phyloP scores from a whole-genome alignment of 2,888 invertebrate species.

The Ceramica pisi region DNA sequence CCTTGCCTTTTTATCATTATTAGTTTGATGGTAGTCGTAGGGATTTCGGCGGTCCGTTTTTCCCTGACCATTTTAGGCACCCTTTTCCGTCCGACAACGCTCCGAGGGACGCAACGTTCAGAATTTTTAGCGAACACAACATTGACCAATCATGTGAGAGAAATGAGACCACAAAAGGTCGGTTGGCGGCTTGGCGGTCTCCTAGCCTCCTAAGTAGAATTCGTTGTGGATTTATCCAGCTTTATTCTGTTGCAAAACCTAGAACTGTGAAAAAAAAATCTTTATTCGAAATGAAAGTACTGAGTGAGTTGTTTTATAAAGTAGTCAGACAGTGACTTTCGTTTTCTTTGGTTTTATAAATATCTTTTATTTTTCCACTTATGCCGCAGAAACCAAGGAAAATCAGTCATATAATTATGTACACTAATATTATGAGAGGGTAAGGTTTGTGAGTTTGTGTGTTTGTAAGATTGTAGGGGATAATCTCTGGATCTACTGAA shows the following conservation, averaged over 20 bases:
- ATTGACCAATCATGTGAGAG: slow-evolving; percentile 36
- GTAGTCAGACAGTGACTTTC: not conserved
- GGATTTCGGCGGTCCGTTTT: slow-evolving; percentile 16
- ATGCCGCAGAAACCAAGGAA: not conserved
- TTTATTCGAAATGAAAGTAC: not conserved
- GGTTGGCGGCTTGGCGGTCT: not conserved
- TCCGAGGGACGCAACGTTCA: slow-evolving; percentile 8
- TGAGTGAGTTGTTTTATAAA: no score
- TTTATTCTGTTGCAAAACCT: not conserved
- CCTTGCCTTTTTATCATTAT: slow-evolving; percentile 33
- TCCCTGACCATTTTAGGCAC: not conserved
- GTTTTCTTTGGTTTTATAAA: no score
- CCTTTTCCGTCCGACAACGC: slow-evolving; percentile 18
- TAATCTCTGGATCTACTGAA: no score
- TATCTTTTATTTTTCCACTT: not conserved
- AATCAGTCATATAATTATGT: not conserved
- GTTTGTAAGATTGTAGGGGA: no score
- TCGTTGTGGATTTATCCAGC: slow-evolving; percentile 4
- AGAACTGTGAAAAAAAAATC: not conserved
- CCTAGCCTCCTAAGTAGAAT: not conserved
- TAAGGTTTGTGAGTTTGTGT: no score
- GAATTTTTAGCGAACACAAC: slow-evolving; percentile 26
- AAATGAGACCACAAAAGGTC: slow-evolving; percentile 21
- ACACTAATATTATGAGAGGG: no score
- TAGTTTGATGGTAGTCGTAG: slow-evolving; percentile 11